Evolutionary conservation across 2,888 invertebrate species (phyloP).

Genomic region (Zootermopsis nevadensis): DNA sequence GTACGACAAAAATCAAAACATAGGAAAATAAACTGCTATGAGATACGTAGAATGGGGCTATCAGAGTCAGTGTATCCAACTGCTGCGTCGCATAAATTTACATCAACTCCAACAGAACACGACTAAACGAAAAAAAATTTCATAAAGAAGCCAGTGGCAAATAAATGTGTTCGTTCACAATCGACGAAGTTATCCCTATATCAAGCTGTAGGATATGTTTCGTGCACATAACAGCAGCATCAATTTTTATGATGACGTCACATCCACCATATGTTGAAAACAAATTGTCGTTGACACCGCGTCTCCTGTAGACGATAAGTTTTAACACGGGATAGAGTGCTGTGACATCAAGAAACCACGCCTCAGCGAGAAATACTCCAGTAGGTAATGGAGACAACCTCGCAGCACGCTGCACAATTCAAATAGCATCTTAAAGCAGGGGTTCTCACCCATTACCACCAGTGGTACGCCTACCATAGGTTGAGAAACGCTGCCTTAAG

Average conservation of each 20-base stretch:
- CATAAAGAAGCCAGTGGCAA: slow-evolving; percentile 2
- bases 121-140: not conserved
- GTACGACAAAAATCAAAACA: not conserved
- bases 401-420: not conserved
- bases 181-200: not conserved
- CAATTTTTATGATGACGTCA: slow-evolving; percentile 2
- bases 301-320: slow-evolving; percentile 3
- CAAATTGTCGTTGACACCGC: not conserved
- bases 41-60: not conserved
- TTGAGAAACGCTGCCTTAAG: too few species aligned
- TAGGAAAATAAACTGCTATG: not conserved
- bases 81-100: not conserved
- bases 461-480: too few species aligned
- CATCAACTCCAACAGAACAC: not conserved
- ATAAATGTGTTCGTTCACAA: slow-evolving; percentile 11
- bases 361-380: not conserved
- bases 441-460: too few species aligned
- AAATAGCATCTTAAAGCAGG: too few species aligned
- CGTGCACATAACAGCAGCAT: not conserved
- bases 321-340: not conserved
- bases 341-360: not conserved
- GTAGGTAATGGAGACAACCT: not conserved
- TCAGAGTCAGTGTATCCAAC: not conserved
- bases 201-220: slow-evolving; percentile 2
- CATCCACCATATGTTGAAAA: not conserved